phyloP scores from a whole-genome alignment of 2,888 invertebrate genomes.

The Meandrusa payeni region DNA sequence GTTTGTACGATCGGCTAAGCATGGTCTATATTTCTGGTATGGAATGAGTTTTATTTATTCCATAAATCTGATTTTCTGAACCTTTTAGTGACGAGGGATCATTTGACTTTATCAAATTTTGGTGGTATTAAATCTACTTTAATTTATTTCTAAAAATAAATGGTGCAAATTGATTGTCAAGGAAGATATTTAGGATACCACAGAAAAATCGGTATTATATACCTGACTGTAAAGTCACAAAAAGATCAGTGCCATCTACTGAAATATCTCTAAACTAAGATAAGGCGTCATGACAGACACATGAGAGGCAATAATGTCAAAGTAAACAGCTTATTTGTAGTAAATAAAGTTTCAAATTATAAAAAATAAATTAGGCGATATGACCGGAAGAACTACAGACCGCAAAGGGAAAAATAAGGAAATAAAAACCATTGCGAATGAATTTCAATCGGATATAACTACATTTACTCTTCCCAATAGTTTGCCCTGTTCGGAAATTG shows the following conservation, averaged over 20 bases:
- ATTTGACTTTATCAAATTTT: no score
- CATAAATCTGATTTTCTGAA: no score
- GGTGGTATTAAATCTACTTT: no score
- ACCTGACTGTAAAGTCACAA: neutral
- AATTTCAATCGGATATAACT: slow-evolving; percentile 43
- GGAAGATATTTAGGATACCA: no score
- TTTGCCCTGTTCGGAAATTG: slow-evolving; percentile 62
- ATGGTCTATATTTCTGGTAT: no score
- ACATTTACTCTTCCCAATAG: slow-evolving; percentile 61
- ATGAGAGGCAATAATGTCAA: neutral
- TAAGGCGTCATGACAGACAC: no score
- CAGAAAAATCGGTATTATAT: slow-evolving; percentile 2
- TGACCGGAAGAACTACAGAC: slow-evolving; percentile 56
- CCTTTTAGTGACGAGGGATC: no score
- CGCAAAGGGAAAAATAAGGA: slow-evolving; percentile 55
- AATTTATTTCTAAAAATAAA: no score
- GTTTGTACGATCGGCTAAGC: no score
- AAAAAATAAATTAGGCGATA: slow-evolving; percentile 28
- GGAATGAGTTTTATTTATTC: no score
- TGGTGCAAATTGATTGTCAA: no score
- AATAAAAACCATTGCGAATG: slow-evolving; percentile 36
- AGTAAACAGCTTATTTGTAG: neutral
- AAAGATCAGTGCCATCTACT: neutral
- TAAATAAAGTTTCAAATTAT: neutral
- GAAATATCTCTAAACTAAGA: neutral